Percentiles rank a stretch among this genome's conserved stretches.
phyloP scores from a whole-genome alignment of 2,113 vertebrate species.

The Muntiacus reevesi region DNA sequence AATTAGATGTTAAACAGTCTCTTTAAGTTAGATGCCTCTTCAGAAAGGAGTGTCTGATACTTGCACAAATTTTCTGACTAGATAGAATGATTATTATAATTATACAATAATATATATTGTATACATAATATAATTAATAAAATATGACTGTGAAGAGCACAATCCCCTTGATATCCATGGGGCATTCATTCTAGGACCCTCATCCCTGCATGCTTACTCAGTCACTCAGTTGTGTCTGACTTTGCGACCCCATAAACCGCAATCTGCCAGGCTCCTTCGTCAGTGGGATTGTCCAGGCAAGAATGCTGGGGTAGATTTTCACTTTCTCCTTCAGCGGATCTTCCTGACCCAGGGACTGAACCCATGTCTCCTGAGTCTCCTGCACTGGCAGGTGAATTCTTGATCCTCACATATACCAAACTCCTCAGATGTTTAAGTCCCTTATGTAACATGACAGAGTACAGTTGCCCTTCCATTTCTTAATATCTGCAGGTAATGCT shows the following conservation, averaged over 20 bases:
- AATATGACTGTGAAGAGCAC: not conserved
- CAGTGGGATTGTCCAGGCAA: not conserved
- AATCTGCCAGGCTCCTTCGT: not conserved
- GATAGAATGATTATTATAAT: not conserved
- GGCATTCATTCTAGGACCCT: not conserved
- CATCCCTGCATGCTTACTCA: not conserved
- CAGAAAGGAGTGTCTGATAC: not conserved
- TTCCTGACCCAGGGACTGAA: not conserved
- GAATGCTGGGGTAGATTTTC: not conserved
- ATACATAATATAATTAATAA: not conserved
- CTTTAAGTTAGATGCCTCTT: not conserved
- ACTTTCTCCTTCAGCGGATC: not conserved
- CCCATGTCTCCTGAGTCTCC: not conserved
- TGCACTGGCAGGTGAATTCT: not conserved
- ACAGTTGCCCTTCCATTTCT: not conserved
- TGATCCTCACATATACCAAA: not conserved
- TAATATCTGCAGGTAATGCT: not conserved
- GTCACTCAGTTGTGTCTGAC: not conserved
- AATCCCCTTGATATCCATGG: not conserved
- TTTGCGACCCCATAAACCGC: accelerated
- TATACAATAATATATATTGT: not conserved
- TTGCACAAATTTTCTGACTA: not conserved
- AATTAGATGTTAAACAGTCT: not conserved
- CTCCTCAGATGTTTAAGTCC: not conserved
- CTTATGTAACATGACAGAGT: not conserved